Evolutionary conservation across 2,113 vertebrate genomes (phyloP).

Genomic region (Corythaixoides concolor): DNA sequence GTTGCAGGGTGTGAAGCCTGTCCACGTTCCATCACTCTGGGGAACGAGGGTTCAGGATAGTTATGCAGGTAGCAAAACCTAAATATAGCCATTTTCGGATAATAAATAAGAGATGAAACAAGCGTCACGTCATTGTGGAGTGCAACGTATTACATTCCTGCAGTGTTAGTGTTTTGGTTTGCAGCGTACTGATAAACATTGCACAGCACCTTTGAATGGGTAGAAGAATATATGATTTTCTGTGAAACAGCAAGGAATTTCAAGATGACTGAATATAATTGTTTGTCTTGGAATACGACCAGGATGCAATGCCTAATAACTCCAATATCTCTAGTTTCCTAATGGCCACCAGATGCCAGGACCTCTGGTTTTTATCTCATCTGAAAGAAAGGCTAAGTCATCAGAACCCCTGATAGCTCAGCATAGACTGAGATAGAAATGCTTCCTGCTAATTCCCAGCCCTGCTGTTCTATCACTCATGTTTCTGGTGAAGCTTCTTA

Average conservation of each 20-base stretch:
- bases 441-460: conserved; percentile 48
- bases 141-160: background rate
- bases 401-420: background rate
- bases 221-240: background rate
- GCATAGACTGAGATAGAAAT: background rate
- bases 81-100: background rate
- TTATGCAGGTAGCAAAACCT: background rate
- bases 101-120: background rate
- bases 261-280: background rate
- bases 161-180: background rate
- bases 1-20: background rate
- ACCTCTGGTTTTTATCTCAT: conserved; percentile 13
- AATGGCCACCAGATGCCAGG: conserved; percentile 23
- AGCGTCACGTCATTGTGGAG: background rate
- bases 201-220: background rate
- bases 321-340: background rate
- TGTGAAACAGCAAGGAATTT: background rate
- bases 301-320: background rate
- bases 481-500: conserved; percentile 16
- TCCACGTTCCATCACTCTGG: background rate
- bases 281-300: background rate
- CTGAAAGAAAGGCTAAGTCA: conserved; percentile 4
- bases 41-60: background rate
- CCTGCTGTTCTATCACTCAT: background rate
- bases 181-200: background rate